Evolutionary conservation across 2,797 vertebrate genomes (phyloP), one percentile per base, ranked within the genome.

Genomic region (Peromyscus eremicus): DNA sequence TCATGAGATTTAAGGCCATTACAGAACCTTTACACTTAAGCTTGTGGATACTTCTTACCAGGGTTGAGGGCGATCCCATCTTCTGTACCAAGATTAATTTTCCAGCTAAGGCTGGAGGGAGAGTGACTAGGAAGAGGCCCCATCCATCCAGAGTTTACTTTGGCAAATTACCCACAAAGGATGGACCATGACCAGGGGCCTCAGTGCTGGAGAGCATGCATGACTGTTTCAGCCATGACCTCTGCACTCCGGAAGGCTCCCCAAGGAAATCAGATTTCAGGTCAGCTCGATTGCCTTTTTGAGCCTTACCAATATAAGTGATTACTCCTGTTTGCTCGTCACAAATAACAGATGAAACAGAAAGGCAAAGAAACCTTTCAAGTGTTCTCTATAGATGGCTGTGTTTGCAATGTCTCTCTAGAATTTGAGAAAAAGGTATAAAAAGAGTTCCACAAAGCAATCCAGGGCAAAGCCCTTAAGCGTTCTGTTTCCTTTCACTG

Each of bases 171-270:
- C 75, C 84, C 89, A 79, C 21, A 29, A 11, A 91, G 52, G 12
- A 95, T 49, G 73, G 82, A 96, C 94, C 97, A 91, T 52, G 88
- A 93, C 92, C 40, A 16, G 2, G 2, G 94, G 95, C 75, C 34
- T 29, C 9, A 25, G 64, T 64, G 55, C 76, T 3, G 11, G 49
- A 57, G 32, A 80, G 68, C 62, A 83, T 71, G n/a, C 68, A 23
- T 92, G 75, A 97, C 52, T 90, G 76, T 91, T 97, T 92, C 95
- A 87, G 84, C 77, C 8, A 23, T 93, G 97, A 96, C 96, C 96
- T 97, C 90, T 52, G 87, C 52, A 49, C 75, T 82, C 84, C 89
- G 64, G 92, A 98, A 97, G 32, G 5, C 17, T 79, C 96, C 95
- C 75, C 0, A 6, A 95, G 97, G 96, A 97, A 91, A 86, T 96